phyloP scores from a whole-genome alignment of 2,113 vertebrate species.

The Camelus dromedarius region DNA sequence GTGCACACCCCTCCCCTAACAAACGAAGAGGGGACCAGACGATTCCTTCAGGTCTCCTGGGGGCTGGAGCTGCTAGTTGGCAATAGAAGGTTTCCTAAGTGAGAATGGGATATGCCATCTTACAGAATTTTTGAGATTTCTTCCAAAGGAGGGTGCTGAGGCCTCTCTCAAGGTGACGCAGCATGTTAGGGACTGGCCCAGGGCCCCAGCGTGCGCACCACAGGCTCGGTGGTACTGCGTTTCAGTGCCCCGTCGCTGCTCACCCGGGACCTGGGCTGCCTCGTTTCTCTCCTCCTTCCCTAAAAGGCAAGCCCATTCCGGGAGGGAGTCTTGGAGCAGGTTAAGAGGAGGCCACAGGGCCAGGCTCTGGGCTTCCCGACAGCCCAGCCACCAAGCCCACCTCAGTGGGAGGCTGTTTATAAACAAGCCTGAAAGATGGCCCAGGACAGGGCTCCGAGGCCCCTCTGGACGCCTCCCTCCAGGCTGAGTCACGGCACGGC shows the following conservation, averaged over 20 bases:
- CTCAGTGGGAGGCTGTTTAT: background rate
- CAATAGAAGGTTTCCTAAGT: background rate
- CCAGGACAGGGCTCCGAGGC: accelerated
- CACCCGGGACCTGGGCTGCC: accelerated
- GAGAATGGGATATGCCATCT: accelerated
- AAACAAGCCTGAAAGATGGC: background rate
- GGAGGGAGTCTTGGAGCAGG: background rate
- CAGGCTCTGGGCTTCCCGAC: background rate
- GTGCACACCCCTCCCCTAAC: background rate
- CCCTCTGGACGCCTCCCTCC: background rate
- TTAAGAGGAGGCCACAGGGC: background rate
- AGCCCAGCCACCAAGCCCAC: background rate
- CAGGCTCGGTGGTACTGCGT: accelerated
- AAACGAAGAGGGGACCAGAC: accelerated
- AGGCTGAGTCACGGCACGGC: background rate
- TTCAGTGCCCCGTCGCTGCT: accelerated
- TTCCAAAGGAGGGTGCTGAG: background rate
- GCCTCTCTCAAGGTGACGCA: background rate
- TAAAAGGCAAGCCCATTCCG: background rate
- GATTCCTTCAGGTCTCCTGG: background rate
- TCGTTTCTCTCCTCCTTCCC: background rate
- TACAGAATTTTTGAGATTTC: background rate
- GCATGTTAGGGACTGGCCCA: accelerated
- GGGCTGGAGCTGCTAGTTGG: accelerated
- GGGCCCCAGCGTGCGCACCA: background rate